Percentiles rank a stretch among this genome's conserved stretches.
Conservation (phyloP, 2,888 invertebrate genomes). For the Microchrysa polita region DNA sequence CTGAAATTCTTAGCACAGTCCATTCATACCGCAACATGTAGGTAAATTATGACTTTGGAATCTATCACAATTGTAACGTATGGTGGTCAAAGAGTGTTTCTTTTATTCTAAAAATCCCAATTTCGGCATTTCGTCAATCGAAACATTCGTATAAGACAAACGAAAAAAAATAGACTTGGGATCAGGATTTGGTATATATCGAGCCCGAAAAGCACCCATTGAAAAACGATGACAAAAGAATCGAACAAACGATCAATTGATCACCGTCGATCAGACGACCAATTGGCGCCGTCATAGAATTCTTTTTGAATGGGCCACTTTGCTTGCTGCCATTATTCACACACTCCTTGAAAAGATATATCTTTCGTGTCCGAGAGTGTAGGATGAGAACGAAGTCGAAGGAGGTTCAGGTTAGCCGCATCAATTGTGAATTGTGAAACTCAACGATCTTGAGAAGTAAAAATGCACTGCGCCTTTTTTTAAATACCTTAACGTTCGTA, state of each 20-base stretch:
- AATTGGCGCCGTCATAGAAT: conserved; percentile 51
- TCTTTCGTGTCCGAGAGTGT: conserved; percentile 28
- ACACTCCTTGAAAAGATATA: conserved; percentile 46
- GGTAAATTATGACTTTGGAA: neutral
- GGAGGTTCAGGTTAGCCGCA: conserved; percentile 5
- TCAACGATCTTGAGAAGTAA: neutral
- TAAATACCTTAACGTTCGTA: conserved; percentile 8
- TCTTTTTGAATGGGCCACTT: conserved; percentile 49
- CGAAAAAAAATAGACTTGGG: neutral
- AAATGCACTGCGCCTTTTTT: conserved; percentile 16
- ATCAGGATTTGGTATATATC: conserved; percentile 3
- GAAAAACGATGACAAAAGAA: conserved; percentile 38
- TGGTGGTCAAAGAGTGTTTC: conserved; percentile 28
- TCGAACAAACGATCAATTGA: conserved; percentile 50
- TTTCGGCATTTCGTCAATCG: neutral
- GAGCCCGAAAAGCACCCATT: conserved; percentile 9
- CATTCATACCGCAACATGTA: neutral
- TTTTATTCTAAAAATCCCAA: conserved; percentile 9
- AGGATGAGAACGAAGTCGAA: neutral
- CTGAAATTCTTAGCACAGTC: neutral
- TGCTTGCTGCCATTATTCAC: conserved; percentile 49
- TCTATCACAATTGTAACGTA: conserved; percentile 1
- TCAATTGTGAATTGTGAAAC: neutral
- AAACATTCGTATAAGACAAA: no score
- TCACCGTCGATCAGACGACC: conserved; percentile 51